Evolutionary conservation across 92 coral and sea anemone species (phyloP).

Genomic region (Epizoanthus illoricatus): DNA sequence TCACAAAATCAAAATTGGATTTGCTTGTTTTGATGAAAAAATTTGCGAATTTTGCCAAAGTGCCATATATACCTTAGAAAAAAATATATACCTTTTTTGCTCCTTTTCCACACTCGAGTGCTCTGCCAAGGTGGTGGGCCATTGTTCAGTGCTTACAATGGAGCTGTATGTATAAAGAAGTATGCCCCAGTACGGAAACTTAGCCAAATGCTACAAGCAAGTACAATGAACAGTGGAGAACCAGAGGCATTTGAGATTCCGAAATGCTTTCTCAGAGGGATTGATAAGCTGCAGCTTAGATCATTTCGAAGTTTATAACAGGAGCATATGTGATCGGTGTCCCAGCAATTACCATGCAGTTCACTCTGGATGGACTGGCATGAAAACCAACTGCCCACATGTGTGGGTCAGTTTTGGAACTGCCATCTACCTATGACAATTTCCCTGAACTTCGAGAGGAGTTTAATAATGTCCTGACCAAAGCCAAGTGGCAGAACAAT

Average conservation of each 20-base stretch:
- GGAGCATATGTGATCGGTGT: conserved; percentile 48
- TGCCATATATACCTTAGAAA: too few species aligned
- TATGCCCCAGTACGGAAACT: too few species aligned
- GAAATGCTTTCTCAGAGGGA: conserved; percentile 47
- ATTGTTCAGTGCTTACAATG: too few species aligned
- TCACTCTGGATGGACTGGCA: conserved; percentile 45
- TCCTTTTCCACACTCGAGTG: too few species aligned
- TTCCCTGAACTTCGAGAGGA: conserved; percentile 49
- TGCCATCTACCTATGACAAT: conserved; percentile 38
- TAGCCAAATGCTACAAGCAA: conserved; percentile 26
- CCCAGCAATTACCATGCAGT: conserved; percentile 21
- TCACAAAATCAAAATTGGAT: too few species aligned
- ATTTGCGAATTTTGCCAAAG: too few species aligned
- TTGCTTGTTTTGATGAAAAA: too few species aligned
- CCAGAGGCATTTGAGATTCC: conserved; percentile 26
- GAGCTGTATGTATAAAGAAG: too few species aligned
- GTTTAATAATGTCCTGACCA: conserved; percentile 36
- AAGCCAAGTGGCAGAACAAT: conserved; percentile 41
- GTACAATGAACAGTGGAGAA: conserved; percentile 20
- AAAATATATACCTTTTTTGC: too few species aligned
- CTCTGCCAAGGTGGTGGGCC: too few species aligned
- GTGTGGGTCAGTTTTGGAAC: conserved; percentile 53
- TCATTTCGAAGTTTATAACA: conserved; percentile 45
- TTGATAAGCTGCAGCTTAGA: conserved; percentile 33
- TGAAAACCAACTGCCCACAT: conserved; percentile 49